Base-by-base conservation (phyloP, 2,113 vertebrate species). In the Pelusios castaneus region DNA sequence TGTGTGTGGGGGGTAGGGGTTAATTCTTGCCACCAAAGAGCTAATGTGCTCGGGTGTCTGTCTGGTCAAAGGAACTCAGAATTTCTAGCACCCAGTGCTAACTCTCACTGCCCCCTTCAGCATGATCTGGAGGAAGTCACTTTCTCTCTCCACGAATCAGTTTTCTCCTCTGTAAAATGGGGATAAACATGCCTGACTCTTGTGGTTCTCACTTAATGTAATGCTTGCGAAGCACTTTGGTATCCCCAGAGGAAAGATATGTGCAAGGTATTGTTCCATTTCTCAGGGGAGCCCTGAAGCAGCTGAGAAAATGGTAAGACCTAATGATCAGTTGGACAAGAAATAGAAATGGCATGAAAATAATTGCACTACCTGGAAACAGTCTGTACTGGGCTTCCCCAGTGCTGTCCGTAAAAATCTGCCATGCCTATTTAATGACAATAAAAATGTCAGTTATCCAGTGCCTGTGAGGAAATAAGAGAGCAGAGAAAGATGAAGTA, bases 301-400 rank as follows among this genome's bases (percentile, higher is more conserved):
- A 93, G 88, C 92, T 10, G 88, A 94, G 96, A 84, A 94, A 95
- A 95, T 58, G 92, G 91, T 73, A 91, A 89, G 95, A 89, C 19
- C 89, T 88, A 91, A 88, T 77, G 80, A 89, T 87, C 90, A 87
- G 92, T 55, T 0, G 81, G 93, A 90, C 84, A 1, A 95, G 93
- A 94, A 91, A 94, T 93, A 75, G 93, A 89, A 88, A 96, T 96
- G 95, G 93, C 95, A 93, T 47, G 81, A 93, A 91, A 95, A 92
- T 96, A 97, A 97, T 96, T 96, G 97, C 92, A 91, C 90, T 97
- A 2, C 96, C 93, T 97, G 96, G 96, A 96, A 97, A 96, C 91
- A 82, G 94, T 90, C 91, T 95, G 93, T 43, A 87, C 89, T 94
- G 82, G 85, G 47, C 87, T 93, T 95, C 89, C 87, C 80, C 88